Conservation (phyloP, 2,113 vertebrate species). For the Numenius arquata region DNA sequence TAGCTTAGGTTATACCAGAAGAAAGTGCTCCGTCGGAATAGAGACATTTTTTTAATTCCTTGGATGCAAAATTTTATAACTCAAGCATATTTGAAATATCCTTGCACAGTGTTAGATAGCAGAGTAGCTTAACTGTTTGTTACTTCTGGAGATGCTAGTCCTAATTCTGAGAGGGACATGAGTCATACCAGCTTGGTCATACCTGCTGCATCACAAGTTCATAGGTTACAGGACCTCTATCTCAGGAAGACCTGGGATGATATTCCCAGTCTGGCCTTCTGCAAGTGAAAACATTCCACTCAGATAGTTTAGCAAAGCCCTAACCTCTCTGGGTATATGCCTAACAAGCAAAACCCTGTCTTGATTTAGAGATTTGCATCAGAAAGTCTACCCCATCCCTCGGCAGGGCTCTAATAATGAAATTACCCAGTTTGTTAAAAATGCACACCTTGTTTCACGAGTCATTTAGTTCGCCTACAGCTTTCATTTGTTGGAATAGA, state of each 20-base stretch:
- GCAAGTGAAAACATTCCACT: background rate
- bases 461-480: background rate
- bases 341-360: background rate
- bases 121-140: background rate
- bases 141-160: background rate
- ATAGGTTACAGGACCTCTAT: background rate
- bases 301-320: background rate
- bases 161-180: background rate
- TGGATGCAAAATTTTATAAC: background rate
- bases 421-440: background rate
- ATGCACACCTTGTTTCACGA: background rate
- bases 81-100: background rate
- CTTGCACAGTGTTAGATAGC: background rate
- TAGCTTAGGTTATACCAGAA: background rate
- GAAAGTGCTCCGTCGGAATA: background rate
- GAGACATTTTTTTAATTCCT: background rate
- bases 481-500: background rate
- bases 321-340: background rate
- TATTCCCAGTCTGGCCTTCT: background rate
- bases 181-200: background rate
- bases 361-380: background rate
- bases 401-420: background rate
- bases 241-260: background rate
- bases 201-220: background rate
- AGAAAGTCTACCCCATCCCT: background rate